Base-by-base conservation (phyloP, 2,797 vertebrate genomes). In the Nannoperca australis region DNA sequence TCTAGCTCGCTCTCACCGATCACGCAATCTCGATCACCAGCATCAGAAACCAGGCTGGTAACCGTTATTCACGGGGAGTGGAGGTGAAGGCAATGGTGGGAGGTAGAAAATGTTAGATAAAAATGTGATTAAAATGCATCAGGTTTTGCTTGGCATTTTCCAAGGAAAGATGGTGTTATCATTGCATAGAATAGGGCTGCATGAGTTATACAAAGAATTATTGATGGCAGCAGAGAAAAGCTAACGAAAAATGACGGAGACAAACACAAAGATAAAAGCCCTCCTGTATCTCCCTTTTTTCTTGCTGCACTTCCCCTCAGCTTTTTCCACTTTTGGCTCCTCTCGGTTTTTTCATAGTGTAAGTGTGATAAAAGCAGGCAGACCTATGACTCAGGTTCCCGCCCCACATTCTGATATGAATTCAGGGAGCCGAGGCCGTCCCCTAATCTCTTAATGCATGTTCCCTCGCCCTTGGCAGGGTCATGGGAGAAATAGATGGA, bases 361-460 rank as follows among this genome's bases (percentile, higher is more conserved):
- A 85, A 90, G 86, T 78, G 87, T 85, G 92, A 94, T 93, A 93
- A 93, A 93, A 89, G 87, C 75, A 10, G 69, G 78, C 83, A 82
- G 85, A 91, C 85, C 89, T 89, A 67, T 85, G 91, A 88, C 88
- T 91, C 89, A 78, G 88, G 81, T 83, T 86, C 85, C 85, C 79
- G 82, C 73, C 84, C 68, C 62, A 45, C 82, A 70, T 88, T 86
- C 87, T 85, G 88, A 91, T 93, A 91, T 90, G 91, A 92, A 90
- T 90, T 90, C 89, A 81, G 85, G 78, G 78, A 88, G 81, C 88
- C n/a, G 79, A 82, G 87, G 89, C 89, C 62, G 34, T 89, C 85
- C 86, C 86, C 92, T 94, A 94, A 95, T 95, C 94, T 95, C 88
- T 86, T 94, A 94, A 93, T 93, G 91, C 91, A 90, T 93, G 93